Base-by-base conservation (phyloP, 1,140 invertebrate species). In the Maniola jurtina region DNA sequence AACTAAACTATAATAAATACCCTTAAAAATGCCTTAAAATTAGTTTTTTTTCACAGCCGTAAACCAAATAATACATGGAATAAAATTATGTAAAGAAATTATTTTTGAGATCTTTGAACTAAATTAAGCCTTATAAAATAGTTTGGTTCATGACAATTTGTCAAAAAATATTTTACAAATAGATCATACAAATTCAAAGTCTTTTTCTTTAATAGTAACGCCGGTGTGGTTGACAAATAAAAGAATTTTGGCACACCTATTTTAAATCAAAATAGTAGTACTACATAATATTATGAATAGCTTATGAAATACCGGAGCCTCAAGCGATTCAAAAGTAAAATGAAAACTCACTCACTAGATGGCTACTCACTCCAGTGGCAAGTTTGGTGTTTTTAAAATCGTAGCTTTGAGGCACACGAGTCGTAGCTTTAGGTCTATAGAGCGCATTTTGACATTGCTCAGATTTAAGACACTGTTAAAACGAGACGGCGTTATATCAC, bases 181-280 rank as follows among this genome's bases (percentile, higher is more conserved):
- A 48, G 45, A 2, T 48, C 6, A 48, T n/a, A 48, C 6, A 48
- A 48, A 38, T 38, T 9, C 6, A 48, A 48, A 15, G 14, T 48
- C 45, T 48, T 48, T 48, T 48, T 14, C 13, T 48, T 48, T 48
- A n/a, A n/a, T 15, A 48, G 7, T 10, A 48, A n/a, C 15, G n/a
- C n/a, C n/a, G 15, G 15, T 34, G 33, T 54, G 25, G 45, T 48
- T 9, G 50, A 63, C 11, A 63, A 55, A 55, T 1, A 55, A 15
- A 52, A 9, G 6, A 2, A 52, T 7, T 67, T 73, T 73, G 71
- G 71, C 68, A 73, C 68, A 68, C 55, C 60, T 66, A 45, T 55
- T 60, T 47, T 35, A 34, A 38, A 54, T 42, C 15, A 38, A 61
- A 36, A 52, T n/a, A 50, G 9, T 52, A 33, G 15, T 50, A 34